Base-by-base conservation (phyloP, 2,113 vertebrate genomes). In the Elaphurus davidianus region DNA sequence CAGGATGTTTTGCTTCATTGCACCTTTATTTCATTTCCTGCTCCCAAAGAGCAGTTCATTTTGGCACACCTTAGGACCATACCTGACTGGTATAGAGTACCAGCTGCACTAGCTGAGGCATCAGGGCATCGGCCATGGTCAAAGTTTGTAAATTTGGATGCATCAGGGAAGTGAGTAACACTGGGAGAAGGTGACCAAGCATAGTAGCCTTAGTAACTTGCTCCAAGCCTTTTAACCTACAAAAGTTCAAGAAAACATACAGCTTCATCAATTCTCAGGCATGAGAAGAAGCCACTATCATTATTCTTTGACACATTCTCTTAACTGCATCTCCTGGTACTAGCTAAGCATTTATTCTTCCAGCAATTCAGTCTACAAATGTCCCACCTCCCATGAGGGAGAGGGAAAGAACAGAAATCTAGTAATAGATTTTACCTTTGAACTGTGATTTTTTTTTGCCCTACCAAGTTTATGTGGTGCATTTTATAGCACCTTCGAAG, bases 51-150 rank as follows among this genome's bases (percentile, higher is more conserved):
- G 30, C 50, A 45, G 54, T 19, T 59, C 3, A 2, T 59, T 33
- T 13, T 2, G 19, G 45, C 57, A 57, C 10, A 25, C 12, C 2
- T 83, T 16, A 14, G 19, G 40, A 52, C 94, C 94, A 0, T 97
- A 99, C 99, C 99, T 99, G 99, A 97, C 99, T 99, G 50, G 99
- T 99, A 89, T 99, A 99, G 74, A 99, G 99, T 8, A 99, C 99
- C 85, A 99, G 99, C 98, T 99, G 99, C 50, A 99, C 99, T 64
- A 99, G 98, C 98, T 99, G 99, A 86, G 99, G 99, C 99, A 99
- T 99, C 97, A 99, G 99, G 21, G 99, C 99, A 47, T 99, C 99
- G 16, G 99, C 99, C 90, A 99, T 99, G 23, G 98, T 99, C 64
- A 99, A 98, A 11, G 99, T 99, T 98, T 99, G 99, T 84, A 99